Conservation (phyloP, 2,113 vertebrate species). For the Hucho hucho region DNA sequence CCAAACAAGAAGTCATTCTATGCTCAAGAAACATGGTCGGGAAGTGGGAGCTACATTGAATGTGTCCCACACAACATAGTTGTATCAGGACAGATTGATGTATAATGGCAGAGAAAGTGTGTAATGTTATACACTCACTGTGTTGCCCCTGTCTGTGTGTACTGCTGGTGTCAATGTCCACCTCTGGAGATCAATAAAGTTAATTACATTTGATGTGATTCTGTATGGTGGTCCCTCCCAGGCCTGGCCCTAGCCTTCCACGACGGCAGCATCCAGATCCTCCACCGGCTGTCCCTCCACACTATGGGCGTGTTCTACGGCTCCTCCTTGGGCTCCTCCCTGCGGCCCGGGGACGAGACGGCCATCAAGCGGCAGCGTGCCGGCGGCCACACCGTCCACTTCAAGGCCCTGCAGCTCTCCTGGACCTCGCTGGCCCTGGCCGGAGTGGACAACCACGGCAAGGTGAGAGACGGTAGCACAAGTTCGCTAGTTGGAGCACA, state of each 20-base stretch:
- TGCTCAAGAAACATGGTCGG: no score
- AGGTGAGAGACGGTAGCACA: conserved; percentile 69
- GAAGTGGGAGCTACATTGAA: no score
- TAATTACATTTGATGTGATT: neutral
- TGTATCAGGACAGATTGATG: no score
- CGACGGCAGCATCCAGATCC: conserved; percentile 92
- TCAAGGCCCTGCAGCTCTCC: conserved; percentile 95
- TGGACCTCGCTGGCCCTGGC: conserved; percentile 93
- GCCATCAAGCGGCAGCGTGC: conserved; percentile 84
- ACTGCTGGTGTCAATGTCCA: no score
- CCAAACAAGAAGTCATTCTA: no score
- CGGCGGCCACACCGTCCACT: conserved; percentile 81
- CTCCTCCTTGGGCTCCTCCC: conserved; percentile 62
- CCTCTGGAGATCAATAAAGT: no score
- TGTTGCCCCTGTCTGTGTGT: no score
- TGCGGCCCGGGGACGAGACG: conserved; percentile 82
- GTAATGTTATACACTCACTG: no score
- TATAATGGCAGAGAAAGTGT: no score
- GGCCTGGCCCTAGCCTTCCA: conserved; percentile 88
- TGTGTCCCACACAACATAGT: no score
- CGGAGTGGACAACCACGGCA: conserved; percentile 90
- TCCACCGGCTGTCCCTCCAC: conserved; percentile 91
- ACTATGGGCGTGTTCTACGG: conserved; percentile 90
- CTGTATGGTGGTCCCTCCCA: conserved; percentile 50
- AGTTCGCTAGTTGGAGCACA: no score